These are phyloP conservation scores for Lipotes vexillifer DNA, from an alignment of 2,113 vertebrate genomes.

Conservation along the genomic window DNA sequence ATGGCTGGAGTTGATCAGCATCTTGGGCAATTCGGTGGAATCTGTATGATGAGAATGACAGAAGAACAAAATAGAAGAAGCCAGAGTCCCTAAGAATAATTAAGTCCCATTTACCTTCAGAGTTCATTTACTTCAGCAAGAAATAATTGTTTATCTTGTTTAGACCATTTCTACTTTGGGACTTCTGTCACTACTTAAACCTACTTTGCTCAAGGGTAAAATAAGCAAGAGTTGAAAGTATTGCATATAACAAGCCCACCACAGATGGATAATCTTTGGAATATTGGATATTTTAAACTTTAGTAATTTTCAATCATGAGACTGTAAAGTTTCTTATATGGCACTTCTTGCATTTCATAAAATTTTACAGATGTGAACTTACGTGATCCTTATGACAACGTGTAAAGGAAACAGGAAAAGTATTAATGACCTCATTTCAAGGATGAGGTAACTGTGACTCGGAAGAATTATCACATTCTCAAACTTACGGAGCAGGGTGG, in stretches of 20 bases:
- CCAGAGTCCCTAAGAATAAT: background rate
- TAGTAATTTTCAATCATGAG: background rate
- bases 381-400: background rate
- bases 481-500: background rate
- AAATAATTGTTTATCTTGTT: background rate
- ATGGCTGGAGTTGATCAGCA: background rate
- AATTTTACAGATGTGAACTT: conserved; percentile 9
- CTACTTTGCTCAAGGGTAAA: background rate
- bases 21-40: background rate
- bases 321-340: background rate
- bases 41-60: background rate
- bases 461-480: background rate
- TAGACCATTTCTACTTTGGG: background rate
- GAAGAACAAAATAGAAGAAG: background rate
- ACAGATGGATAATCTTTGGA: background rate
- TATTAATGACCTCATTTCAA: conserved; percentile 39
- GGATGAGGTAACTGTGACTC: conserved; percentile 18
- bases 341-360: background rate
- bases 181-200: background rate
- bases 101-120: background rate
- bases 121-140: background rate
- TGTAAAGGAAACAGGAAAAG: background rate
- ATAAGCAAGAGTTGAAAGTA: background rate
- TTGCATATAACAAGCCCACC: background rate
- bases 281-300: conserved; percentile 29